Conservation (phyloP, 2,888 invertebrate genomes). For the Baronia brevicornis region DNA sequence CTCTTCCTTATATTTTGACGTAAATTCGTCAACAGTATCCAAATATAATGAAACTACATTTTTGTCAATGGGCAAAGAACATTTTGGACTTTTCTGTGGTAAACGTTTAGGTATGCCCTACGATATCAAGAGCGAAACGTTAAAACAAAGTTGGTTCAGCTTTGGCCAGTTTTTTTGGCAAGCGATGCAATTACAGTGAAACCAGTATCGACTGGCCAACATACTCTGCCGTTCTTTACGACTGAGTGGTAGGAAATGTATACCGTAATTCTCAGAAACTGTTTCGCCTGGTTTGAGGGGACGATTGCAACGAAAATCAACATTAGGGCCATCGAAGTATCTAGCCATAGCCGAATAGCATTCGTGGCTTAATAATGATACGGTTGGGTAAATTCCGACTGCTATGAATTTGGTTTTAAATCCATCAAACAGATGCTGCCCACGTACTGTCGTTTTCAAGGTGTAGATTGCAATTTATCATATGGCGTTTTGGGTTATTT, state of each 20-base stretch:
- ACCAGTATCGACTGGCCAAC: conserved; percentile 85
- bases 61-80: conserved; percentile 37
- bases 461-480: no score
- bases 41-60: conserved; percentile 40
- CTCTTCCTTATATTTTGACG: conserved; percentile 49
- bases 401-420: background rate
- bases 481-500: conserved; percentile 36
- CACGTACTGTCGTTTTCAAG: no score
- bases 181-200: conserved; percentile 82
- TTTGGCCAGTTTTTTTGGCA: conserved; percentile 86
- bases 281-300: conserved; percentile 79
- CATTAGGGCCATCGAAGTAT: conserved; percentile 83
- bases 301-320: conserved; percentile 81
- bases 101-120: conserved; percentile 30
- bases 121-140: no score
- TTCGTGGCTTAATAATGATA: no score
- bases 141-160: conserved; percentile 76
- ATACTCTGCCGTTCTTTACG: conserved; percentile 76
- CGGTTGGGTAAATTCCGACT: background rate
- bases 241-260: conserved; percentile 77
- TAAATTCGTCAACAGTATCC: conserved; percentile 40
- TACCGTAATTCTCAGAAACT: conserved; percentile 91
- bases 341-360: no score
- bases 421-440: no score
- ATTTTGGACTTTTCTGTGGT: conserved; percentile 42